A percentile compares a stretch with the other conserved stretches of the same genome.
Evolutionary conservation across 1,140 invertebrate species (phyloP).

Genomic region (Drosophila kurseongensis): DNA sequence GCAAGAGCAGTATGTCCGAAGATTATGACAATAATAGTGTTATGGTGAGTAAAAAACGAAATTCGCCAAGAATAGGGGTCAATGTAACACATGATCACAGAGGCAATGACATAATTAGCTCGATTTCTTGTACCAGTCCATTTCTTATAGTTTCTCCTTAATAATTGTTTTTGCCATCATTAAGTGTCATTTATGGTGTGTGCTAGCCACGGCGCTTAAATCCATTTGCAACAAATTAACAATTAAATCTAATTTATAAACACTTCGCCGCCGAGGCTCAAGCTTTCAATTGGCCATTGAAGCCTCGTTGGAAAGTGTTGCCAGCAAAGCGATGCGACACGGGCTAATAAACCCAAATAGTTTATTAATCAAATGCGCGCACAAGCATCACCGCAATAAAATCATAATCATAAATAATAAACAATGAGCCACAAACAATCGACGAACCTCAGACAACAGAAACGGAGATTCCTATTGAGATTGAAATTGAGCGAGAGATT

Average conservation of each 20-base stretch:
- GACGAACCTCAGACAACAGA: conserved; percentile 1
- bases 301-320: conserved; percentile 65
- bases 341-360: conserved; percentile 75
- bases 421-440: conserved; percentile 14
- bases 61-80: conserved; percentile 8
- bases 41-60: conserved; percentile 86
- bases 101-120: conserved; percentile 31
- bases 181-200: conserved; percentile 23
- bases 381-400: conserved; percentile 48
- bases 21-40: conserved; percentile 90
- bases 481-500: conserved; percentile 28
- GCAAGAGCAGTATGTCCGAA: conserved; percentile 89
- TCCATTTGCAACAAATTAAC: conserved; percentile 66
- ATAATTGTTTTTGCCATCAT: conserved; percentile 18
- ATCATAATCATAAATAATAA: conserved; percentile 44
- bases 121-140: conserved; percentile 19
- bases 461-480: conserved; percentile 48
- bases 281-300: conserved; percentile 35
- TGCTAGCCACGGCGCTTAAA: conserved; percentile 51
- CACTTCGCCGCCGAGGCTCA: conserved; percentile 17
- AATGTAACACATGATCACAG: conserved; percentile 7
- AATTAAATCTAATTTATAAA: conserved; percentile 67
- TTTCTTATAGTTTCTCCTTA: conserved; percentile 38
- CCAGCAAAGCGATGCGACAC: conserved; percentile 42
- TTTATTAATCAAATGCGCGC: conserved; percentile 69